These are phyloP conservation scores for Drosophila subpulchrella DNA, from an alignment of 1,140 invertebrate genomes.

Conservation along the genomic window DNA sequence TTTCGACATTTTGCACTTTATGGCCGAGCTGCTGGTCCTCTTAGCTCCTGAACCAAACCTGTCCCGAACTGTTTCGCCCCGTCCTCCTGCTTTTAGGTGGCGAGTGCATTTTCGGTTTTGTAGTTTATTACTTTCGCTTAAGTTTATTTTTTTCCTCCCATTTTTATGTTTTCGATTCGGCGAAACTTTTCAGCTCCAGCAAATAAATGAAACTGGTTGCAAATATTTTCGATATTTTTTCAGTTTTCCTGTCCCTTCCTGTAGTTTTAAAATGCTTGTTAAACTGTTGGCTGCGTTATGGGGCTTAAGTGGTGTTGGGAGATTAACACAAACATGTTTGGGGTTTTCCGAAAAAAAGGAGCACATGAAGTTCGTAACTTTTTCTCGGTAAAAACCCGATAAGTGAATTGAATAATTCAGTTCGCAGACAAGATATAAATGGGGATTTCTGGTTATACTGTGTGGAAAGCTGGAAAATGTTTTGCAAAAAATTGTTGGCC, in stretches of 20 bases:
- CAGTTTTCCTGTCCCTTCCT: slow-evolving; percentile 23
- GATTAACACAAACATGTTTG: slow-evolving; percentile 59
- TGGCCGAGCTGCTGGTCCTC: slow-evolving; percentile 25
- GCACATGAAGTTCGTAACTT: slow-evolving; percentile 32
- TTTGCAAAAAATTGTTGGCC: slow-evolving; percentile 3
- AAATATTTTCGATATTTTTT: slow-evolving; percentile 42
- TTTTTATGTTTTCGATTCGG: slow-evolving; percentile 62
- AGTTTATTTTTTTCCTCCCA: slow-evolving; percentile 47
- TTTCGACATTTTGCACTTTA: slow-evolving; percentile 60
- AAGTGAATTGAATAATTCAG: slow-evolving; percentile 48
- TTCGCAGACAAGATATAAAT: slow-evolving; percentile 34
- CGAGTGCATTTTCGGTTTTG: slow-evolving; percentile 65
- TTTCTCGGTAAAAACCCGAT: slow-evolving; percentile 6
- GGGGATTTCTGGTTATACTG: slow-evolving; percentile 20
- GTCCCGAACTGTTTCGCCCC: slow-evolving; percentile 5
- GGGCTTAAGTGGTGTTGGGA: slow-evolving; percentile 36
- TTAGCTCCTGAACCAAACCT: slow-evolving; percentile 19
- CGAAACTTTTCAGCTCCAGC: slow-evolving; percentile 45
- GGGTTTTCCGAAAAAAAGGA: slow-evolving; percentile 8
- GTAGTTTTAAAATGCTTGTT: slow-evolving; percentile 35
- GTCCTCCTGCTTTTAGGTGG: slow-evolving; percentile 7
- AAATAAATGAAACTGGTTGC: slow-evolving; percentile 38
- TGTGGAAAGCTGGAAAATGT: slow-evolving; percentile 4
- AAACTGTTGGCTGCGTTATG: slow-evolving; percentile 39
- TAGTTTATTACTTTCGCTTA: slow-evolving; percentile 73